Evolutionary conservation across 2,113 vertebrate species (phyloP), one percentile per base, ranked within the genome.

Genomic region (Corvus moneduloides): DNA sequence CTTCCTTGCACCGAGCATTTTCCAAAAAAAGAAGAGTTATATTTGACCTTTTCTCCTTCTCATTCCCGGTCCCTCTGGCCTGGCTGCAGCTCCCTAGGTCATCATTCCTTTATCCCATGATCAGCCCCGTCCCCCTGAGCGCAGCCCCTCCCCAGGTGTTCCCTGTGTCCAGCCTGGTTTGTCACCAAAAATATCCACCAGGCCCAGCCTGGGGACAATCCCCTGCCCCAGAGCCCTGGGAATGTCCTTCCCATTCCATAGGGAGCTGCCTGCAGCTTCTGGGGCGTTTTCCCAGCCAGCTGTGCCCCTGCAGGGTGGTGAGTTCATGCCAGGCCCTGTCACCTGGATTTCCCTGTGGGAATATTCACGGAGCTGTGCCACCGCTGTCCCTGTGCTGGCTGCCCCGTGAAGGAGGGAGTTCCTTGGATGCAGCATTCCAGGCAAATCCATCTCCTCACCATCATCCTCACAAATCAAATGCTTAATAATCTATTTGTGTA

Each of bases 1-100:
- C 24, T 66, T 3, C 0, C 0, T 9, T 21, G 27, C 20, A 6
- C 28, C 0, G 0, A 28, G 56, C 35, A 24, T 28, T 69, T n/a
- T 0, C 0, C 12, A 20, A 48, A 48, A 48, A 48, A 22, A 21
- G 10, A 43, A 32, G 13, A n/a, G 44, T 33, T 69, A 1, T 1
- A 13, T 27, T 20, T 41, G 12, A 9, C 16, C 12, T 58, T 55
- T 66, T 72, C 21, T 23, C 8, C 22, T 72, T 12, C 44, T 69
- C 0, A 0, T 11, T 62, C 39, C 55, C 4, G 1, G 13, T 16
- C 21, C 58, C 19, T 18, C 27, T 28, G 48, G 62, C 27, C 75
- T 51, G 64, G 15, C 52, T 22, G 69, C 32, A 14, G 43, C 37
- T 72, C 43, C 0, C n/a, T 10, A 7, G 35, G 43, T 46, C 9